Evolutionary conservation across 2,797 vertebrate genomes (phyloP).

Genomic region (Peromyscus nudipes): DNA sequence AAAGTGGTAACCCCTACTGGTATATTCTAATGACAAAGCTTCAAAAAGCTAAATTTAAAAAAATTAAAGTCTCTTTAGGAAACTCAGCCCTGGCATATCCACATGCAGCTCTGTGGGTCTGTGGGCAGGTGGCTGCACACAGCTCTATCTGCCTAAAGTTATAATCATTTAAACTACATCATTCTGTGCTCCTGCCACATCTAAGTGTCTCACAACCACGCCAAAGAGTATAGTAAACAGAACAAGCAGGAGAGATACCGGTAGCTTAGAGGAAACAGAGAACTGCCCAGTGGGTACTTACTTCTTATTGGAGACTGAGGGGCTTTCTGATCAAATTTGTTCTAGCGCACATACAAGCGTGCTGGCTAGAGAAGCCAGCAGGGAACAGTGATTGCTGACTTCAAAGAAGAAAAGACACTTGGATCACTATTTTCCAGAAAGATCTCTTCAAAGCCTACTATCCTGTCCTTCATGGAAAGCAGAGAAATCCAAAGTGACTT

Average conservation of each 20-base stretch:
- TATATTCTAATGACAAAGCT: slow-evolving; percentile 11
- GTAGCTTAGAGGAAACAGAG: background rate
- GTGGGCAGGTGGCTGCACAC: background rate
- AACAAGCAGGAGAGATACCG: background rate
- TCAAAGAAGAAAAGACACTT: background rate
- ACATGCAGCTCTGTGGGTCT: background rate
- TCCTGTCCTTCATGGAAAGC: background rate
- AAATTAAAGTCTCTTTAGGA: background rate
- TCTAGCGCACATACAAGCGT: background rate
- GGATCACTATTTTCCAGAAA: background rate
- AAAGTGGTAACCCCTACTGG: background rate
- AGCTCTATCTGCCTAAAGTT: background rate
- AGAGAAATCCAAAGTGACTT: background rate
- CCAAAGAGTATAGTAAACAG: background rate
- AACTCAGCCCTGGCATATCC: background rate
- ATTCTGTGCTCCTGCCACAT: background rate
- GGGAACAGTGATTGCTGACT: background rate
- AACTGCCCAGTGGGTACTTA: background rate
- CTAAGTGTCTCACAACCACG: background rate
- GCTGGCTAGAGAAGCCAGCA: background rate
- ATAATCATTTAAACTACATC: background rate
- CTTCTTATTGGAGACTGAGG: background rate
- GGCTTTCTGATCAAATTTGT: background rate
- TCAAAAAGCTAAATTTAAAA: background rate
- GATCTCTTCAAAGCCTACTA: background rate